Percentiles rank a stretch among this genome's conserved stretches.
Evolutionary conservation across 2,888 invertebrate genomes (phyloP).

Genomic region (Pachydiplax longipennis): DNA sequence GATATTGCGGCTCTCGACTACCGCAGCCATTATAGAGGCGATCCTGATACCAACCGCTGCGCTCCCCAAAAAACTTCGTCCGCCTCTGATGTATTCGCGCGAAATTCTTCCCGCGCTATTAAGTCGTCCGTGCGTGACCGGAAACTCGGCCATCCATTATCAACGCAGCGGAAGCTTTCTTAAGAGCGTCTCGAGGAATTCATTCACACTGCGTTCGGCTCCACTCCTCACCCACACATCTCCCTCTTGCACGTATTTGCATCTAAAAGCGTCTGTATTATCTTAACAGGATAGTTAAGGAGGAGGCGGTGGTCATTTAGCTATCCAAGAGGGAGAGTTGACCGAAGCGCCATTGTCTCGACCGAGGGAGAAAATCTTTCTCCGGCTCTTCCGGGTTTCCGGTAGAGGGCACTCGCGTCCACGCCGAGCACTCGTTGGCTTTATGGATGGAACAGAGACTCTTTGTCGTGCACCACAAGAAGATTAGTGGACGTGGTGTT

Average conservation of each 20-base stretch:
- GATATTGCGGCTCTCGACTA: no score
- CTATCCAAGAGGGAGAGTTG: neutral
- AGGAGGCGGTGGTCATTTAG: neutral
- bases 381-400: conserved; percentile 9
- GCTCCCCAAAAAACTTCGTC: neutral
- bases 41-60: neutral
- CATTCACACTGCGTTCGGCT: neutral
- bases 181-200: neutral
- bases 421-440: neutral
- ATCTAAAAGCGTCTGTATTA: conserved; percentile 17
- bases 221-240: neutral
- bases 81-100: neutral
- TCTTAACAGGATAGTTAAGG: neutral
- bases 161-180: neutral
- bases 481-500: neutral
- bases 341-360: neutral
- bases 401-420: neutral
- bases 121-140: conserved; percentile 4
- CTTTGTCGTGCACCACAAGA: neutral
- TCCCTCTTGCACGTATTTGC: neutral
- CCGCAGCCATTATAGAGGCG: neutral
- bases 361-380: neutral
- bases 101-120: neutral
- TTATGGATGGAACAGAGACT: neutral
- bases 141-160: conserved; percentile 21